Evolutionary conservation across 2,113 vertebrate species (phyloP), one percentile per base, ranked within the genome.

Genomic region (Rhineura floridana): DNA sequence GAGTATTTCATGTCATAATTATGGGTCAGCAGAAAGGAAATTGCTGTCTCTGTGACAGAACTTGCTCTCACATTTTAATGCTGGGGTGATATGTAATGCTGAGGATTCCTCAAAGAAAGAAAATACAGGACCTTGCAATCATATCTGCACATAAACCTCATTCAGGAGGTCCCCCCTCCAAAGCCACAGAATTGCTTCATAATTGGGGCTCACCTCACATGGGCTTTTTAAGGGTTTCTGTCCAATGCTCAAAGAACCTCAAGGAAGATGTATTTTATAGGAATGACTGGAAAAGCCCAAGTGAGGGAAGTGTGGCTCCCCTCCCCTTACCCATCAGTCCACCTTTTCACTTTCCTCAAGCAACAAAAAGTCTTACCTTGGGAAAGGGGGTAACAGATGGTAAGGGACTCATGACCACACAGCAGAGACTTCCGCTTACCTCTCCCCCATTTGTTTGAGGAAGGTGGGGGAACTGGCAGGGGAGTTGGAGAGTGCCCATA

Each of bases 21-120:
- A 78, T 83, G 91, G 89, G 73, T 83, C 94, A 91, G 21, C 5
- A 86, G 25, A 92, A 93, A 65, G 52, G 70, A 55, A 87, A 81
- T 81, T 90, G 91, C 39, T 28, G 2, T 44, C 88, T 94, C 80
- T 90, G n/a, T 77, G 52, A 48, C 44, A 79, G 11, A 69, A 17
- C 10, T 90, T 92, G 30, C 65, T 90, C 86, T 86, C 23, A 62
- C 9, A 86, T 42, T 62, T 90, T 84, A 2, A 88, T 3, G 46
- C 17, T 13, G 46, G 19, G 59, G 36, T 84, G 69, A 90, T 21
- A 39, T 59, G 23, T 0, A 36, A 59, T 36, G 80, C 82, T 75
- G 67, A 7, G 39, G 70, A 91, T 67, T 88, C 52, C 46, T 36
- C 87, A 65, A 33, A 65, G 28, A 44, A 42, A n/a, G 55, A 73